Base-by-base conservation (phyloP, 2,113 vertebrate species). In the Zeus faber region DNA sequence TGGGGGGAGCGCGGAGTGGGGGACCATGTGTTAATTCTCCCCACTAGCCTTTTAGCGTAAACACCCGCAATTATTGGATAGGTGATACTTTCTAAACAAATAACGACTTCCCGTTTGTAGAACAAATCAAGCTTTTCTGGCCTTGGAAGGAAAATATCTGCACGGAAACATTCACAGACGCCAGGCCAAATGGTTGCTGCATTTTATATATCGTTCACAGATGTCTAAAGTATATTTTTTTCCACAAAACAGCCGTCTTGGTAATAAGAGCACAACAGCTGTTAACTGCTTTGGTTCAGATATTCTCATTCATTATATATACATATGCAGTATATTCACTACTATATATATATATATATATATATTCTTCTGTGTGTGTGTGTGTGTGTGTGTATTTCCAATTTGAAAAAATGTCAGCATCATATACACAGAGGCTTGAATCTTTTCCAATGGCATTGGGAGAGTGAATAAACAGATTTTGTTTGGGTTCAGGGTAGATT, bases 401-500 rank as follows among this genome's bases (percentile, higher is more conserved):
- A 22, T 78, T 82, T 74, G 69, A 58, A 72, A 76, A n/a, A 59
- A 69, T 62, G 66, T 70, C 73, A 65, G 65, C 62, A 54, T 46
- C 65, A 54, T 35, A 18, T 62, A 49, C 57, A 74, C 63, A 11
- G 58, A 20, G 3, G 50, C 67, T 62, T 70, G 62, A 74, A 52
- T 54, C 61, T 45, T 73, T 77, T 80, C 74, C 74, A 76, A 65
- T 78, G 72, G 77, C 60, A 4, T 76, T 69, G 80, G 77, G 77
- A 49, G 49, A 81, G 76, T 77, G 78, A 62, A 74, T 63, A 67
- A 83, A 82, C 71, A 81, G 70, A 71, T 82, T 86, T 67, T 87
- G 82, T 89, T 87, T 85, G 76, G 65, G 57, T 86, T 54, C 57
- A 67, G 80, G 66, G 67, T 64, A 65, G 78, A 79, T 72, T 84